phyloP scores from a whole-genome alignment of 2,797 vertebrate species.

The Vireo griseus region DNA sequence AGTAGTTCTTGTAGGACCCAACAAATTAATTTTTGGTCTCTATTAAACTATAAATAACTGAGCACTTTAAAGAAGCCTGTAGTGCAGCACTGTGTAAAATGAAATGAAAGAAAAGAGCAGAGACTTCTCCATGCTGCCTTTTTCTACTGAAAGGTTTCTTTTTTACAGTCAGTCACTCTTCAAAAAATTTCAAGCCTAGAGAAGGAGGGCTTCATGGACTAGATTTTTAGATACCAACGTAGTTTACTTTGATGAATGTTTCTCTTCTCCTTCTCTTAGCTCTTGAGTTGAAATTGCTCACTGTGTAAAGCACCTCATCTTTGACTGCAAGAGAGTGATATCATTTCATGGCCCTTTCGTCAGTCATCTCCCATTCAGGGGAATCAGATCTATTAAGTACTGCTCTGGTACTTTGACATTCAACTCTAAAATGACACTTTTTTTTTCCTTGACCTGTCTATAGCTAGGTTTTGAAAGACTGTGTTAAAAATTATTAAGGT shows the following conservation, averaged over 20 bases:
- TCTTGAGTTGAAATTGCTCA: neutral
- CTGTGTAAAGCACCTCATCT: neutral
- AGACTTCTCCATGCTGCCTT: neutral
- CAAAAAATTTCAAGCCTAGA: neutral
- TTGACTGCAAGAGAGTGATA: neutral
- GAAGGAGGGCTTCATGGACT: neutral
- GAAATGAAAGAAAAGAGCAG: neutral
- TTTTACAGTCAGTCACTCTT: neutral
- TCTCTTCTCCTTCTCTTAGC: neutral
- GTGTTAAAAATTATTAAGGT: neutral
- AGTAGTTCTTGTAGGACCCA: neutral
- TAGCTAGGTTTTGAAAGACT: neutral
- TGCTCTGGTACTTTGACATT: neutral
- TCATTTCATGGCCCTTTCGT: neutral
- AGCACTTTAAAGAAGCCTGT: neutral
- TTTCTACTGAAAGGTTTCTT: neutral
- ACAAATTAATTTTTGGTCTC: neutral
- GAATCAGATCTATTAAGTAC: neutral
- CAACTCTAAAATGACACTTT: neutral
- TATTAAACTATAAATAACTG: neutral
- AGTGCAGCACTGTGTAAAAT: neutral
- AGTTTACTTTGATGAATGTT: neutral
- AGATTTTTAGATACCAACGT: neutral
- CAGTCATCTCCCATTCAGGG: neutral
- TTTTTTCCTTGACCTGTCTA: neutral